phyloP scores from a whole-genome alignment of 2,797 vertebrate species.

The Argyrosomus regius region DNA sequence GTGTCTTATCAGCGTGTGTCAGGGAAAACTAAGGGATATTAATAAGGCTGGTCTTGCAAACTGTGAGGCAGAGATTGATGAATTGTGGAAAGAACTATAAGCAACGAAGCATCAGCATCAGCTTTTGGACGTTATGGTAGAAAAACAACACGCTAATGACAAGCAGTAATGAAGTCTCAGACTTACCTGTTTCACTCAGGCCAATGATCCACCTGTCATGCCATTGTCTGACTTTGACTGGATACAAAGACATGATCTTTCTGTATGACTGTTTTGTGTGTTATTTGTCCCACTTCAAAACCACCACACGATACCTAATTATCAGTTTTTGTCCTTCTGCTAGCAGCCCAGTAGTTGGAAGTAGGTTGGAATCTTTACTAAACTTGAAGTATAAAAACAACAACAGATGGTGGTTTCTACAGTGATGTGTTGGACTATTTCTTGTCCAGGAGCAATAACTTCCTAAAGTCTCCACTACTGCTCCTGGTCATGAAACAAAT shows the following conservation, averaged over 20 bases:
- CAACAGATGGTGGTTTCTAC: neutral
- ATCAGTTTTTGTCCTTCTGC: constrained; percentile 1
- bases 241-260: accelerated
- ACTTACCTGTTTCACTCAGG: neutral
- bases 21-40: neutral
- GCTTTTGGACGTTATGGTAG: neutral
- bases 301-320: neutral
- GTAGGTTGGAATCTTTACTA: neutral
- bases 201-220: constrained; percentile 25
- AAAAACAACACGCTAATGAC: constrained; percentile 25
- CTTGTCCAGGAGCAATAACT: neutral
- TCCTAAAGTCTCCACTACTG: neutral
- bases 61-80: constrained; percentile 41
- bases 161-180: constrained; percentile 36
- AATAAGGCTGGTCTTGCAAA: constrained; percentile 12
- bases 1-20: constrained; percentile 26
- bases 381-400: neutral
- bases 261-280: neutral
- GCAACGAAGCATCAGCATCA: constrained; percentile 1
- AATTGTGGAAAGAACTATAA: constrained; percentile 25
- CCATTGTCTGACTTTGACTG: neutral
- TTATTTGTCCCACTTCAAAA: constrained; percentile 2
- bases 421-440: neutral
- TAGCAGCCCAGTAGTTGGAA: neutral
- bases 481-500: neutral